These are phyloP conservation scores for Panurus biarmicus DNA, from an alignment of 2,113 vertebrate genomes.

Conservation along the genomic window DNA sequence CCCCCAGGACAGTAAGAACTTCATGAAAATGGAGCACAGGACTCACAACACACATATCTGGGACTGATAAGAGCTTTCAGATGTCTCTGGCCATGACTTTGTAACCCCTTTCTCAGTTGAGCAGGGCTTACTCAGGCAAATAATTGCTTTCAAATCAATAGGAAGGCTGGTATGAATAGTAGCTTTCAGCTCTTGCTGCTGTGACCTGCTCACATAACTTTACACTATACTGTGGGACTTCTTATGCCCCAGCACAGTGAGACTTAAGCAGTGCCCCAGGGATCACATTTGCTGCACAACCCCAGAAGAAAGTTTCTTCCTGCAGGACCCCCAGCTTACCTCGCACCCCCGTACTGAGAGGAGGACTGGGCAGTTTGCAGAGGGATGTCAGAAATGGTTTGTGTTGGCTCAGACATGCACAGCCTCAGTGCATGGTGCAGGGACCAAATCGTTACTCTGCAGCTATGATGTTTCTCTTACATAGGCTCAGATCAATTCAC, in stretches of 20 bases:
- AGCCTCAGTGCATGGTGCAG: no score
- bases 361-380: not conserved
- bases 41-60: not conserved
- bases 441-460: not conserved
- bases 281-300: not conserved
- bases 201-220: not conserved
- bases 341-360: rapidly evolving
- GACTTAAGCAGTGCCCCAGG: not conserved
- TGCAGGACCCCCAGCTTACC: rapidly evolving
- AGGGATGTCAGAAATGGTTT: not conserved
- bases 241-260: not conserved
- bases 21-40: not conserved
- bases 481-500: not conserved
- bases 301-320: not conserved
- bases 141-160: slow-evolving; percentile 7
- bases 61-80: not conserved
- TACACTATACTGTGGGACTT: not conserved
- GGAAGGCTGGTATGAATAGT: not conserved
- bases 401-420: rapidly evolving
- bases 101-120: not conserved
- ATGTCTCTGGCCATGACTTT: not conserved
- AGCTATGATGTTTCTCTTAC: not conserved
- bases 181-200: not conserved
- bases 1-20: not conserved
- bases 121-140: not conserved